Conservation (phyloP, 1,140 invertebrate genomes). For the Brachionus sp. region DNA sequence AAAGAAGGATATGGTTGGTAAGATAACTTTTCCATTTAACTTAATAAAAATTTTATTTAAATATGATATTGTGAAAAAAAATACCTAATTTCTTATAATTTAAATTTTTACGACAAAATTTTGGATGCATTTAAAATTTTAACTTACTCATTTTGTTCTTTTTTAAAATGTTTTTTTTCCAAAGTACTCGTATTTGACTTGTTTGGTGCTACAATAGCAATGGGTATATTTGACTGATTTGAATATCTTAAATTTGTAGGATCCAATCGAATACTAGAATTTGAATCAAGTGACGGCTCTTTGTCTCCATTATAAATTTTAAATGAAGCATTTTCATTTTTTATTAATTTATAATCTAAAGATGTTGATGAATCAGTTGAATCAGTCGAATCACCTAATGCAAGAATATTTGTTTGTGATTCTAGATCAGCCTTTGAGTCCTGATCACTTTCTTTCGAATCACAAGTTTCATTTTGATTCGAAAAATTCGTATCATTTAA, state of each 20-base stretch:
- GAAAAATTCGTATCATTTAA: neutral
- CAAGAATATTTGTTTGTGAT: neutral
- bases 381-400: neutral
- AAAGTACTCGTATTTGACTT: conserved; percentile 24
- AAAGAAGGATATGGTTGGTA: too few relatives aligned
- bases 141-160: conserved; percentile 9
- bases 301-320: neutral
- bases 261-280: neutral
- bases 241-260: neutral
- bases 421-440: neutral
- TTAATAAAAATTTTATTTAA: too few relatives aligned
- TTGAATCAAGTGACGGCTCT: neutral
- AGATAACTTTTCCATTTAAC: too few relatives aligned
- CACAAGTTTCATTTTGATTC: neutral
- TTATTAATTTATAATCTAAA: neutral
- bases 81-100: too few relatives aligned
- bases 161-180: neutral
- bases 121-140: too few relatives aligned
- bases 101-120: too few relatives aligned
- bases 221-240: conserved; percentile 10
- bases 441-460: neutral
- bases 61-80: too few relatives aligned
- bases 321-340: neutral
- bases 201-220: conserved; percentile 35
- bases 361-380: neutral